Evolutionary conservation across 2,797 vertebrate species (phyloP).

Genomic region (Cuculus canorus): DNA sequence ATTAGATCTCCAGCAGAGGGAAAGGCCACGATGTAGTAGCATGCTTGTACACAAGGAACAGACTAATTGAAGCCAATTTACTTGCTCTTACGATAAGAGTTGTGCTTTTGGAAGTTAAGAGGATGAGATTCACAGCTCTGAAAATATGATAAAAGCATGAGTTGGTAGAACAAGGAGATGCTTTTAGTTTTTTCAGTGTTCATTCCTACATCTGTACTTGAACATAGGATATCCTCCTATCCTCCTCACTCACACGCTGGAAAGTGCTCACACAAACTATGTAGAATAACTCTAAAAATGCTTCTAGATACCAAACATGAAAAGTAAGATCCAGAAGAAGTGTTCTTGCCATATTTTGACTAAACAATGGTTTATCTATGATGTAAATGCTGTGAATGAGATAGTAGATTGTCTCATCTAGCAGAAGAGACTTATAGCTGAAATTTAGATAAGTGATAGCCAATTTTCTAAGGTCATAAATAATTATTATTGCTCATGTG

Average conservation of each 20-base stretch:
- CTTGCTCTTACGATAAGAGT: background rate
- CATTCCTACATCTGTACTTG: background rate
- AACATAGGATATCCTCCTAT: background rate
- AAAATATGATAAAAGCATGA: background rate
- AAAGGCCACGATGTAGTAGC: background rate
- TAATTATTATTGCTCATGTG: background rate
- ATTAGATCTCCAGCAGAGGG: background rate
- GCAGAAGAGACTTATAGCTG: background rate
- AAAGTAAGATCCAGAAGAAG: background rate
- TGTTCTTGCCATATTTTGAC: background rate
- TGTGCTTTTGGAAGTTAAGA: background rate
- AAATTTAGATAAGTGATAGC: background rate
- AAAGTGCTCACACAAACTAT: background rate
- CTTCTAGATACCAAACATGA: background rate
- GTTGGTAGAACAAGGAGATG: background rate
- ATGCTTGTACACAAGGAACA: background rate
- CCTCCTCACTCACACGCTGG: rapidly evolving
- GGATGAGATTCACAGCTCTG: background rate
- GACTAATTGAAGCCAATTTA: background rate
- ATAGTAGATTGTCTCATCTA: background rate
- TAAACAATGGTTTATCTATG: background rate
- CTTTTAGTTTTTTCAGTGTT: background rate
- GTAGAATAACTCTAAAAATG: background rate
- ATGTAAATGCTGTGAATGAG: background rate
- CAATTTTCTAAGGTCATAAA: background rate